Conservation (phyloP, 2,888 invertebrate species). For the Galerucella pusilla region DNA sequence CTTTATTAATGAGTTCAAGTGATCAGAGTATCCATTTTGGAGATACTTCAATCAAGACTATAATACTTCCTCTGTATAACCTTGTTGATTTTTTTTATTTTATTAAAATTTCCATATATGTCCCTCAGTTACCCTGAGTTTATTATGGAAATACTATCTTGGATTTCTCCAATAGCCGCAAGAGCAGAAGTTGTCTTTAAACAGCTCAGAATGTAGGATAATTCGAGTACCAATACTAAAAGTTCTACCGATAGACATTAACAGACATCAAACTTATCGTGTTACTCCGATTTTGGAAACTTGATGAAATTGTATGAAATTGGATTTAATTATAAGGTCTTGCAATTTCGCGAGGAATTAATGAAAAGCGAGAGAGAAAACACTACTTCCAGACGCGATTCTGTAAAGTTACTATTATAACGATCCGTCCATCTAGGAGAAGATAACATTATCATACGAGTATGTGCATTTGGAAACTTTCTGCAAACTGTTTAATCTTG, state of each 20-base stretch:
- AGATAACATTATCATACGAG: constrained; percentile 8
- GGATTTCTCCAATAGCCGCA: background rate
- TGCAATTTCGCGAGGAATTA: constrained; percentile 20
- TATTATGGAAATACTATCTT: background rate
- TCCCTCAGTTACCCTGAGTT: too few species aligned
- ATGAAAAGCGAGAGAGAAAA: constrained; percentile 10
- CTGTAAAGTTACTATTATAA: constrained; percentile 11
- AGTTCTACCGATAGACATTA: constrained; percentile 24
- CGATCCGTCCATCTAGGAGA: background rate
- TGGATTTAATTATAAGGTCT: constrained; percentile 30
- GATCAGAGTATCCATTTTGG: too few species aligned
- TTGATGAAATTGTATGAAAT: constrained; percentile 26
- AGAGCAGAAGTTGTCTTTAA: constrained; percentile 3
- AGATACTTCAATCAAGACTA: too few species aligned
- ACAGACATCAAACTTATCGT: constrained; percentile 22
- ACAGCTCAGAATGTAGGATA: constrained; percentile 3
- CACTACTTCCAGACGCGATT: background rate
- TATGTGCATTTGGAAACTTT: background rate
- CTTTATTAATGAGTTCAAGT: too few species aligned
- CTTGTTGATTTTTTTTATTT: too few species aligned
- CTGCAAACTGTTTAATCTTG: constrained; percentile 1
- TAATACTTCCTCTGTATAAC: too few species aligned
- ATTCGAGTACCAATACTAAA: constrained; percentile 12
- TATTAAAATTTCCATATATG: background rate
- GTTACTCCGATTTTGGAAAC: constrained; percentile 27